These are phyloP conservation scores for Canis aureus DNA, from an alignment of 2,113 vertebrate genomes.

Conservation along the genomic window DNA sequence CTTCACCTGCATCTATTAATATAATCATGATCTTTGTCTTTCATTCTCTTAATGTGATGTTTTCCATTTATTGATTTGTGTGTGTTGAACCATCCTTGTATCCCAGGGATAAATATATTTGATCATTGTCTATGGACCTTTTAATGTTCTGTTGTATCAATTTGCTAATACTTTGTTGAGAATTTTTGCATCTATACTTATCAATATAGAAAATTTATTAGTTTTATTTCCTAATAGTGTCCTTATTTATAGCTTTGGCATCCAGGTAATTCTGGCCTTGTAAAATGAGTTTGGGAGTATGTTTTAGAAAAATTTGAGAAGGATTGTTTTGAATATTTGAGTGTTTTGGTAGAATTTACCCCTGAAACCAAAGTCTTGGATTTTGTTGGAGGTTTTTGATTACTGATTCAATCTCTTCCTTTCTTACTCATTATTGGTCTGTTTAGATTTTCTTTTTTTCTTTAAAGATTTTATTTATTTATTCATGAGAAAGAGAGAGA, in stretches of 20 bases:
- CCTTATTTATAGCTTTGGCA: background rate
- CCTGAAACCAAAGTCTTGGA: background rate
- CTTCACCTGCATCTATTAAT: background rate
- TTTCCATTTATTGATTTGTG: background rate
- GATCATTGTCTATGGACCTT: background rate
- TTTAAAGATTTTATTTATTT: too few species aligned
- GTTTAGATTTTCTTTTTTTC: too few species aligned
- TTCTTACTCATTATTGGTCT: background rate
- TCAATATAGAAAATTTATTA: background rate
- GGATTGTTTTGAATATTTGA: background rate
- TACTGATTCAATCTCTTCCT: background rate
- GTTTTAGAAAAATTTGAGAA: background rate
- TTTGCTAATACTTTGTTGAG: background rate
- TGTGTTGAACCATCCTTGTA: background rate
- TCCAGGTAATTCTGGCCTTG: background rate
- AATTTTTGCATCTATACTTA: background rate
- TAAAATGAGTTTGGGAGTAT: background rate
- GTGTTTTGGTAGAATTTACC: background rate
- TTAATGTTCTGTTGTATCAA: background rate
- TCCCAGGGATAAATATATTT: background rate
- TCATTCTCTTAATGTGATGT: background rate
- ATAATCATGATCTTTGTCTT: background rate
- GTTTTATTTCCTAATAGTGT: background rate
- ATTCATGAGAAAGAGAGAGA: too few species aligned
- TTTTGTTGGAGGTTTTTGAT: background rate